phyloP scores from a whole-genome alignment of 2,888 invertebrate species.

The Arctia plantaginis region DNA sequence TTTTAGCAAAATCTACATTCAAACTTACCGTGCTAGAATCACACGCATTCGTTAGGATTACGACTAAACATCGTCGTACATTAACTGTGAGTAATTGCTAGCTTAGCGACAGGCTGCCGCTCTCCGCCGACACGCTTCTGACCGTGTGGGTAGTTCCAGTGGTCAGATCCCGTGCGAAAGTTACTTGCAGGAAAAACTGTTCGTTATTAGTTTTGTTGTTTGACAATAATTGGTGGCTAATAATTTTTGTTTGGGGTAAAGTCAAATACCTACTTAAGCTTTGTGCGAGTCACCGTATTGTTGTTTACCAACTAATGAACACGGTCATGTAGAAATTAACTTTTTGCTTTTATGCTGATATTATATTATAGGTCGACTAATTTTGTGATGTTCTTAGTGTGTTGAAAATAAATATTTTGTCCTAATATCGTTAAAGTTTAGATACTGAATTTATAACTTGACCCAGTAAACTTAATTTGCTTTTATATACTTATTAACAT shows the following conservation, averaged over 20 bases:
- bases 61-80: constrained; percentile 62
- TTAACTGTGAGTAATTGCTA: constrained; percentile 72
- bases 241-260: constrained; percentile 19
- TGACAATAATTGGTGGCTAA: constrained; percentile 26
- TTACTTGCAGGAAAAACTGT: constrained; percentile 26
- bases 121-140: constrained; percentile 39
- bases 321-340: not conserved
- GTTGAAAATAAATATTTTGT: too few species aligned
- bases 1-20: constrained; percentile 6
- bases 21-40: constrained; percentile 36
- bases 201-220: constrained; percentile 30
- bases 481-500: not conserved
- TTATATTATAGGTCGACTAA: not conserved
- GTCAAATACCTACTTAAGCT: constrained; percentile 13
- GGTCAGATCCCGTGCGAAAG: constrained; percentile 16
- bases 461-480: too few species aligned
- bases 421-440: too few species aligned
- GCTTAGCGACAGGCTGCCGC: constrained; percentile 63
- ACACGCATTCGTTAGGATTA: constrained; percentile 62
- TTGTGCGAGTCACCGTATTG: not conserved
- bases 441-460: too few species aligned
- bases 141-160: constrained; percentile 26
- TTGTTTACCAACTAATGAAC: not conserved
- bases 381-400: too few species aligned
- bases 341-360: not conserved